Evolutionary conservation across 2,113 vertebrate species (phyloP).

Genomic region (Scytalopus superciliaris): DNA sequence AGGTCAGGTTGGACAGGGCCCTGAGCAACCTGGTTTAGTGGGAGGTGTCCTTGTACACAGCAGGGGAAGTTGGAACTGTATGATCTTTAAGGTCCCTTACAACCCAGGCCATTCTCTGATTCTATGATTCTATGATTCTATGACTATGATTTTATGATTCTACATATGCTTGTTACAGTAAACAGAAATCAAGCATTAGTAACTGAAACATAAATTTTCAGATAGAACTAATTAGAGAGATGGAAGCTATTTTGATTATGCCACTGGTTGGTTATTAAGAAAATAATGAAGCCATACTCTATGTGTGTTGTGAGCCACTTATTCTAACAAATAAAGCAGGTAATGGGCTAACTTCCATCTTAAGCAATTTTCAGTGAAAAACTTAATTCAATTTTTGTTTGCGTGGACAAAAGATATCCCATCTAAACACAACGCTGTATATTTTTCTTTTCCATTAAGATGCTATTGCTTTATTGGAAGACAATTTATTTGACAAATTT

Average conservation of each 20-base stretch:
- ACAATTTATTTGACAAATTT: not conserved
- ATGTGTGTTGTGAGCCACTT: not conserved
- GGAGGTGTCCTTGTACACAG: not conserved
- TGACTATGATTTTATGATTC: not conserved
- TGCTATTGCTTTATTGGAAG: not conserved
- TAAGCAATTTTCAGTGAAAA: not conserved
- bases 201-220: not conserved
- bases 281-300: not conserved
- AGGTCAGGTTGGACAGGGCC: not conserved
- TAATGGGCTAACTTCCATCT: not conserved
- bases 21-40: not conserved
- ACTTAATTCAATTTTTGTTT: not conserved
- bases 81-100: not conserved
- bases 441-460: not conserved
- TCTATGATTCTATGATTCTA: not conserved
- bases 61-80: not conserved
- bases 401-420: accelerated
- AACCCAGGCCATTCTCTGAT: not conserved
- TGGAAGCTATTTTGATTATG: not conserved
- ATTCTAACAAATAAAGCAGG: not conserved
- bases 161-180: not conserved
- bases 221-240: not conserved
- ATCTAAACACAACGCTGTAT: not conserved
- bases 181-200: not conserved
- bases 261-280: not conserved